A percentile compares a stretch with the other conserved stretches of the same genome.
Conservation (phyloP, 2,113 vertebrate species). For the Platanista minor region DNA sequence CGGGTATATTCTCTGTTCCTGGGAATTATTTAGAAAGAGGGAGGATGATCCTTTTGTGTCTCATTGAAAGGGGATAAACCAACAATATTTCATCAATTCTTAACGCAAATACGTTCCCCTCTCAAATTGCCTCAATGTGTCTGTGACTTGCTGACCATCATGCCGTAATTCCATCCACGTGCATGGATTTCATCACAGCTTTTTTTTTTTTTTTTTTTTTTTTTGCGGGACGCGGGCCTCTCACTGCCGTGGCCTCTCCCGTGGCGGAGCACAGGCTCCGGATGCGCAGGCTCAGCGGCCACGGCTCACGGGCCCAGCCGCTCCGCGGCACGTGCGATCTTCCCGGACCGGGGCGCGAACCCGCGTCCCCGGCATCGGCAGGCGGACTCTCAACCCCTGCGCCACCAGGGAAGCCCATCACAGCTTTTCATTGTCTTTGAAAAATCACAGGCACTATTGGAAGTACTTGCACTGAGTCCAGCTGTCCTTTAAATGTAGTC, state of each 20-base stretch:
- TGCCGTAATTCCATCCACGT: fast-evolving
- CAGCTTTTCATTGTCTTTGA: not conserved
- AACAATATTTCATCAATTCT: not conserved
- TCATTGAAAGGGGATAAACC: not conserved
- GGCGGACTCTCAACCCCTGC: too few relatives aligned
- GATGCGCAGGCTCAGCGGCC: too few relatives aligned
- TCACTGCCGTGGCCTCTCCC: too few relatives aligned
- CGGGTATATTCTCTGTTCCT: not conserved
- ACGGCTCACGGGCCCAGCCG: too few relatives aligned
- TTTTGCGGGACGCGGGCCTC: too few relatives aligned
- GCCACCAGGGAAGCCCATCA: too few relatives aligned
- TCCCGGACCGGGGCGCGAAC: too few relatives aligned
- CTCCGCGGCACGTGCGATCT: too few relatives aligned
- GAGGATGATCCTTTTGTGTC: not conserved
- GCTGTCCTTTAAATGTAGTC: not conserved
- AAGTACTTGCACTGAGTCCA: not conserved
- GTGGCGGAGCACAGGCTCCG: too few relatives aligned
- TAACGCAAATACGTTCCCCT: not conserved
- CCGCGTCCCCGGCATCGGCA: too few relatives aligned
- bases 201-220: too few relatives aligned
- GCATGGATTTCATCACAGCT: not conserved
- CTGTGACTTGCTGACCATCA: not conserved
- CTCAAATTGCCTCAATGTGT: not conserved
- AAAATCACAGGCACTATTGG: not conserved
- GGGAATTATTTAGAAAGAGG: not conserved